Evolutionary conservation across 2,888 invertebrate genomes (phyloP).

Genomic region (Meiosimyza decipiens): DNA sequence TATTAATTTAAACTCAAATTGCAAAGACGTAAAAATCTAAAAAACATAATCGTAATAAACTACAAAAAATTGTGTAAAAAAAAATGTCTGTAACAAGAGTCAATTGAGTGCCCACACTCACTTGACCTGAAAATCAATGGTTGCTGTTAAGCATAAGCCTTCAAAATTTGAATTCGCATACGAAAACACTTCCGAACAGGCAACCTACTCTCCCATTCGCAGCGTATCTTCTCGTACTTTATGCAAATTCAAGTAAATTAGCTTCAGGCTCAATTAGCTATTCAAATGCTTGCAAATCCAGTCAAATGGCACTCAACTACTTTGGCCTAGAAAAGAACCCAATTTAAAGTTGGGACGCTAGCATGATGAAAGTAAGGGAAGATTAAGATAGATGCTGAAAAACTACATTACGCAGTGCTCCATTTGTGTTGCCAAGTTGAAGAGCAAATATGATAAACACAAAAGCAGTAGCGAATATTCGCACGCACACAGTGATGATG

Average conservation of each 20-base stretch:
- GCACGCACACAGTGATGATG: background rate
- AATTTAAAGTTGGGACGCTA: background rate
- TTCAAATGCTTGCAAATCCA: slow-evolving; percentile 23
- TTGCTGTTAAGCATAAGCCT: too few species aligned
- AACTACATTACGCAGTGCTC: slow-evolving; percentile 14
- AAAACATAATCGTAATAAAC: too few species aligned
- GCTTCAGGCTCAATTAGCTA: slow-evolving; percentile 20
- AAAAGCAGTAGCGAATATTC: background rate
- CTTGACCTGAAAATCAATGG: too few species aligned
- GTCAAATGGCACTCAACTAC: slow-evolving; percentile 1
- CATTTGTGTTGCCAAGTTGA: slow-evolving; percentile 22
- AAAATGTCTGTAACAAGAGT: too few species aligned
- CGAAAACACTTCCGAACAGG: too few species aligned
- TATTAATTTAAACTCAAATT: too few species aligned
- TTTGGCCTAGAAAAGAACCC: background rate
- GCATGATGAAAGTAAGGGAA: background rate
- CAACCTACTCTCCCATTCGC: too few species aligned
- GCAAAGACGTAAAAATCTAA: too few species aligned
- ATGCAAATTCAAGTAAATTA: background rate
- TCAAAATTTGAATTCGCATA: too few species aligned
- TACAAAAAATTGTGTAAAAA: too few species aligned
- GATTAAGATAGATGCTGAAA: background rate
- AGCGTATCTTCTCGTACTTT: too few species aligned
- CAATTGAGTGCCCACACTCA: too few species aligned
- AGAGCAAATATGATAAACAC: slow-evolving; percentile 26